Evolutionary conservation across 2,113 vertebrate species (phyloP).

Genomic region (Xerus inauris): DNA sequence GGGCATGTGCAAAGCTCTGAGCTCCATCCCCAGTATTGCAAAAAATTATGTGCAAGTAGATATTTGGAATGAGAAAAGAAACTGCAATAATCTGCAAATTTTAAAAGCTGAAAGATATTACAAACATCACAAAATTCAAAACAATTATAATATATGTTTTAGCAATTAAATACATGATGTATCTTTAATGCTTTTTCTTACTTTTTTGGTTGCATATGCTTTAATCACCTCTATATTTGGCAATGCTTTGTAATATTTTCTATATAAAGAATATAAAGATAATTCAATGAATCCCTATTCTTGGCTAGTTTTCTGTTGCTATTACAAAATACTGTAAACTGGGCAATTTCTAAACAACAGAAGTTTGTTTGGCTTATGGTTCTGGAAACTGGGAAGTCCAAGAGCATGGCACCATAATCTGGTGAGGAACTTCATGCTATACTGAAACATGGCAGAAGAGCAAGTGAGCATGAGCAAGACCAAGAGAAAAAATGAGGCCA

Average conservation of each 20-base stretch:
- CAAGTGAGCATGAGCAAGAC: not conserved
- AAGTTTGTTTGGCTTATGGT: not conserved
- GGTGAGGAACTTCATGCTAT: not conserved
- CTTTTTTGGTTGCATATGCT: conserved; percentile 3
- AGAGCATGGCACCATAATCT: not conserved
- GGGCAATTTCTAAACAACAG: not conserved
- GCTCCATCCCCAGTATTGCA: too few relatives aligned
- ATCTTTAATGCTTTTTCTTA: conserved; percentile 6
- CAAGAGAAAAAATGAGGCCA: not conserved
- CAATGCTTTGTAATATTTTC: conserved; percentile 30
- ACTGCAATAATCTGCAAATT: not conserved
- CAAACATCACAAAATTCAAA: conserved; percentile 51
- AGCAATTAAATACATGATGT: conserved; percentile 7
- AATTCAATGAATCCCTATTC: not conserved
- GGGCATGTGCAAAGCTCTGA: too few relatives aligned
- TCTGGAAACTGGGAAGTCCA: not conserved
- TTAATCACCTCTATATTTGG: not conserved
- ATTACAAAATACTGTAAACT: not conserved
- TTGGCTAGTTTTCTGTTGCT: not conserved
- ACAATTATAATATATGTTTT: conserved; percentile 34
- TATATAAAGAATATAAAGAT: conserved; percentile 33
- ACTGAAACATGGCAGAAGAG: not conserved
- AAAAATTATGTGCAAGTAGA: conserved; percentile 37
- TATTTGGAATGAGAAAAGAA: conserved; percentile 46
- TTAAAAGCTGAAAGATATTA: conserved; percentile 27